Evolutionary conservation across 2,888 invertebrate genomes (phyloP).

Genomic region (Agrochola lota): DNA sequence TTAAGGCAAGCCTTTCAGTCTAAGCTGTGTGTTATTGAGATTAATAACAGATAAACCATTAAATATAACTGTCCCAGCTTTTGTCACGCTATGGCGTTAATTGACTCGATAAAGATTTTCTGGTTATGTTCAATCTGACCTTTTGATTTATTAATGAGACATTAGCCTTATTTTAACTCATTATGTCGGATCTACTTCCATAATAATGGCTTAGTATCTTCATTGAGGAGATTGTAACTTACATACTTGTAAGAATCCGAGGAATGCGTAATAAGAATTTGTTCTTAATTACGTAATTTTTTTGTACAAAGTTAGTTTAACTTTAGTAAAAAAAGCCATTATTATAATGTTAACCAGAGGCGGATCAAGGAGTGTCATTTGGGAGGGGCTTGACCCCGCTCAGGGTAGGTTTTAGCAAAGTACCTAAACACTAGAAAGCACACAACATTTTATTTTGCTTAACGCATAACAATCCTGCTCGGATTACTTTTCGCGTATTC

Average conservation of each 20-base stretch:
- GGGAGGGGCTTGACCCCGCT: too few relatives aligned
- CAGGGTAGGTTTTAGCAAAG: too few relatives aligned
- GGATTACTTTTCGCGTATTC: too few relatives aligned
- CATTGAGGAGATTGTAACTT: slow-evolving; percentile 33
- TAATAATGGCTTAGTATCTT: slow-evolving; percentile 21
- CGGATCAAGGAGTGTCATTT: too few relatives aligned
- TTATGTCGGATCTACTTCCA: slow-evolving; percentile 37
- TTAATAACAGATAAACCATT: slow-evolving; percentile 44
- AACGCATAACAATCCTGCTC: too few relatives aligned
- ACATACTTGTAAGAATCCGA: neutral
- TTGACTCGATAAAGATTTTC: slow-evolving; percentile 36
- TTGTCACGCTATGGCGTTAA: slow-evolving; percentile 58
- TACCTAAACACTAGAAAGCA: too few relatives aligned
- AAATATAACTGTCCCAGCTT: slow-evolving; percentile 18
- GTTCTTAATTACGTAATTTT: neutral
- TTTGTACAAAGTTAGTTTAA: neutral
- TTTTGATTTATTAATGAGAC: slow-evolving; percentile 62
- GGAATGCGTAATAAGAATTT: slow-evolving; percentile 1
- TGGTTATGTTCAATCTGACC: slow-evolving; percentile 42
- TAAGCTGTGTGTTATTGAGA: slow-evolving; percentile 53
- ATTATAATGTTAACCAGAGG: neutral
- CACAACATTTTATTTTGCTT: too few relatives aligned
- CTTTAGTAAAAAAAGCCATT: slow-evolving; percentile 8
- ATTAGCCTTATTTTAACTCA: slow-evolving; percentile 57
- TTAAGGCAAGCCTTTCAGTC: slow-evolving; percentile 21